Conservation (phyloP, 2,888 invertebrate genomes). For the Trichopria drosophilae region DNA sequence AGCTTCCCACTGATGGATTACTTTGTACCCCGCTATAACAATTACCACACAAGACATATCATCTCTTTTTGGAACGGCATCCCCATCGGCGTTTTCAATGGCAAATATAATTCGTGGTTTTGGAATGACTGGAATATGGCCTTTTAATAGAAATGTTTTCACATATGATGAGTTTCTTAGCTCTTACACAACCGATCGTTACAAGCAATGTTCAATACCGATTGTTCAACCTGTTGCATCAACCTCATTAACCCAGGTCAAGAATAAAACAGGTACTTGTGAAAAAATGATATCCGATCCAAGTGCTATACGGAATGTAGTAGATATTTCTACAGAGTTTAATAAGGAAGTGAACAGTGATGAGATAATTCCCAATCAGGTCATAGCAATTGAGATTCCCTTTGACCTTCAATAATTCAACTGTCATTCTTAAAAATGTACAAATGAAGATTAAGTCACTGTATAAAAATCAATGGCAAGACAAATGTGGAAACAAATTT, state of each 20-base stretch:
- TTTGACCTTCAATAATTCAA: background rate
- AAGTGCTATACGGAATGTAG: background rate
- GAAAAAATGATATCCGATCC: background rate
- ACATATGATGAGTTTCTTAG: no score
- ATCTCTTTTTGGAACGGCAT: conserved; percentile 40
- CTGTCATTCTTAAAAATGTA: background rate
- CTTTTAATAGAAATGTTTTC: conserved; percentile 41
- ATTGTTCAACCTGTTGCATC: background rate
- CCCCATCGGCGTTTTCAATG: no score
- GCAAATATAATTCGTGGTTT: conserved; percentile 51
- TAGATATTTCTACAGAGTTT: conserved; percentile 1
- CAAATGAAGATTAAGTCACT: background rate
- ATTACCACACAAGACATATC: conserved; percentile 48
- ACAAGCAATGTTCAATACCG: background rate
- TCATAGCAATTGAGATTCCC: background rate
- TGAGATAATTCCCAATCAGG: no score
- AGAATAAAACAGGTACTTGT: background rate
- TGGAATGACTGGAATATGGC: conserved; percentile 45
- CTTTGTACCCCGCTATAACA: conserved; percentile 28
- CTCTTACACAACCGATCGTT: conserved; percentile 28
- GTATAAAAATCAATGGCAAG: background rate
- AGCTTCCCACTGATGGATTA: conserved; percentile 47
- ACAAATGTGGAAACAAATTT: background rate
- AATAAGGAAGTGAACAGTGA: background rate
- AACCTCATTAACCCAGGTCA: no score